A percentile compares a stretch with the other conserved stretches of the same genome.
Evolutionary conservation across 2,113 vertebrate genomes (phyloP).

Genomic region (Erythrolamprus reginae): DNA sequence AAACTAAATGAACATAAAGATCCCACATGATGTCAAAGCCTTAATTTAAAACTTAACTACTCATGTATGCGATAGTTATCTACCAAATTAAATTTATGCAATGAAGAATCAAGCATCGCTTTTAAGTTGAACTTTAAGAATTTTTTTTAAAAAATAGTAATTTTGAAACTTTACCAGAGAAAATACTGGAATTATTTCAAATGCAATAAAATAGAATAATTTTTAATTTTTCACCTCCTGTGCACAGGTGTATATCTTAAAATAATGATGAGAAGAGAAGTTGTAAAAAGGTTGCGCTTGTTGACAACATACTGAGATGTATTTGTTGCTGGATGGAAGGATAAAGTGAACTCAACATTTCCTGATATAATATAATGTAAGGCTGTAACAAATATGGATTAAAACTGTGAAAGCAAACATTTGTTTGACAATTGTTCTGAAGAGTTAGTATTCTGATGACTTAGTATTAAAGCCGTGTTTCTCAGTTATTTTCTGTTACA

Average conservation of each 20-base stretch:
- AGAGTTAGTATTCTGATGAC: too few relatives aligned
- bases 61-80: conserved; percentile 35
- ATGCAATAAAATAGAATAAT: neutral
- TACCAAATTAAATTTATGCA: conserved; percentile 36
- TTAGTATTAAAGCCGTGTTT: too few relatives aligned
- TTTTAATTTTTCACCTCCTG: neutral
- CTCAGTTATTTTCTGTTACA: too few relatives aligned
- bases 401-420: neutral
- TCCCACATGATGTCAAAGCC: neutral
- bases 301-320: neutral
- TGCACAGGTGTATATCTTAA: neutral
- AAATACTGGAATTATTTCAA: neutral
- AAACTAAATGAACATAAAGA: neutral
- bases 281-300: neutral
- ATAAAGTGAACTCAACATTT: neutral
- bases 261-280: neutral
- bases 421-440: neutral
- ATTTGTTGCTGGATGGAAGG: neutral
- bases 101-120: conserved; percentile 46
- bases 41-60: neutral
- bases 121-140: neutral
- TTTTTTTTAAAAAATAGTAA: neutral
- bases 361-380: neutral
- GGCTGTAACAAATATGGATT: neutral
- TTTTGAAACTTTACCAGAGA: neutral